Evolutionary conservation across 2,113 vertebrate genomes (phyloP), one percentile per base, ranked within the genome.

Genomic region (Pipa parva): DNA sequence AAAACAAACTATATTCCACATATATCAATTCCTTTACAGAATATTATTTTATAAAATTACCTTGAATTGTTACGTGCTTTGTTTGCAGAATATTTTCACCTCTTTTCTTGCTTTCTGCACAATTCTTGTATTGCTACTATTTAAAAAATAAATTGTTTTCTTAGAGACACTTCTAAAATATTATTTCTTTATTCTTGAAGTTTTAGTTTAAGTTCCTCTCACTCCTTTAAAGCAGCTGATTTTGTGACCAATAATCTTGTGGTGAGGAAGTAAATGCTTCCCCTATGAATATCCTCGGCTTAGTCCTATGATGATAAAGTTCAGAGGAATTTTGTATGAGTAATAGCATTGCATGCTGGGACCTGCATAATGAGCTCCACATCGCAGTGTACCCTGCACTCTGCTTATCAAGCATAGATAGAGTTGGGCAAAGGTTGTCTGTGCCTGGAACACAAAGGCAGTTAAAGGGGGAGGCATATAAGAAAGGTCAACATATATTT

Each of bases 341-440:
- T 69, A 46, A 69, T 15, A 29, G 31, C 31, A 52, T 60, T 69
- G 46, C 57, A 52, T 52, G 65, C 26, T 54, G 56, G n/a, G 52
- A 31, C 65, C 57, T 60, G 65, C 36, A 18, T 7, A 50, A 13
- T 15, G 25, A 69, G 24, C 48, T 48, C 56, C 55, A 68, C 64
- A 60, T 69, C 46, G 52, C 45, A 8, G 31, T 69, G 57, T 60
- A 60, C 65, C 31, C 57, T 69, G 65, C 31, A 60, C 65, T 60
- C 50, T 7, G 4, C 33, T 69, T 45, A 69, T 69, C 65, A 60
- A 42, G 13, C 11, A 7, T 33, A 59, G 65, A 69, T 60, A 69
- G 24, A 18, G 33, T 48, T 5, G 57, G 8, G 2, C 65, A 69
- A 69, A 69, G 65, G 65, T 69, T 60, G 33, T 4, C 21, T 52